Evolutionary conservation across 92 coral and sea anemone species (phyloP).

Genomic region (Anthopleura xanthogrammica): DNA sequence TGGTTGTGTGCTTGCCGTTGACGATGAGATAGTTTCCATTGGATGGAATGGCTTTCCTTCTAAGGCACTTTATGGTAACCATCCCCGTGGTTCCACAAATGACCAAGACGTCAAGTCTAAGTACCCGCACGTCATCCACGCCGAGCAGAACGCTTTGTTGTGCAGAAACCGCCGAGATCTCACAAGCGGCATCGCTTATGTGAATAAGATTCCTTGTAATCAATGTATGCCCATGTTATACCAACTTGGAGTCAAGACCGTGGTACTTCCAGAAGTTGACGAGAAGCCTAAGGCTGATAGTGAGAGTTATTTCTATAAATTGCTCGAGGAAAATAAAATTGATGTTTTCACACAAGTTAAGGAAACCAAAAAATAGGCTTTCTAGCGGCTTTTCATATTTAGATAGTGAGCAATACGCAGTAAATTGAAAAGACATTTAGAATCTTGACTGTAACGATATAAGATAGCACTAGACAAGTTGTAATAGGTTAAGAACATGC

Average conservation of each 20-base stretch:
- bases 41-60: conserved; percentile 55
- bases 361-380: background rate
- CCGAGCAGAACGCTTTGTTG: conserved; percentile 57
- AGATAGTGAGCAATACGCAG: too few relatives aligned
- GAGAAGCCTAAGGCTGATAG: background rate
- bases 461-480: too few relatives aligned
- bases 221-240: conserved; percentile 42
- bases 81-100: conserved; percentile 18
- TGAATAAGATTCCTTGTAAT: conserved; percentile 53
- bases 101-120: background rate
- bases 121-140: conserved; percentile 50
- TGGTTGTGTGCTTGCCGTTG: conserved; percentile 36
- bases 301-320: background rate
- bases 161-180: conserved; percentile 37
- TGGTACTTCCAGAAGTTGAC: conserved; percentile 24
- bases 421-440: too few relatives aligned
- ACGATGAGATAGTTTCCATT: conserved; percentile 30
- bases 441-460: too few relatives aligned
- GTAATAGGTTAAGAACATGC: too few relatives aligned
- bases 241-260: conserved; percentile 27
- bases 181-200: conserved; percentile 23
- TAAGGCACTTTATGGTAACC: conserved; percentile 47
- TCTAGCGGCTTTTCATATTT: too few relatives aligned
- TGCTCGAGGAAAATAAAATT: background rate
- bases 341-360: background rate